Evolutionary conservation across 2,888 invertebrate genomes (phyloP).

Genomic region (Lasioglossum marginatum): DNA sequence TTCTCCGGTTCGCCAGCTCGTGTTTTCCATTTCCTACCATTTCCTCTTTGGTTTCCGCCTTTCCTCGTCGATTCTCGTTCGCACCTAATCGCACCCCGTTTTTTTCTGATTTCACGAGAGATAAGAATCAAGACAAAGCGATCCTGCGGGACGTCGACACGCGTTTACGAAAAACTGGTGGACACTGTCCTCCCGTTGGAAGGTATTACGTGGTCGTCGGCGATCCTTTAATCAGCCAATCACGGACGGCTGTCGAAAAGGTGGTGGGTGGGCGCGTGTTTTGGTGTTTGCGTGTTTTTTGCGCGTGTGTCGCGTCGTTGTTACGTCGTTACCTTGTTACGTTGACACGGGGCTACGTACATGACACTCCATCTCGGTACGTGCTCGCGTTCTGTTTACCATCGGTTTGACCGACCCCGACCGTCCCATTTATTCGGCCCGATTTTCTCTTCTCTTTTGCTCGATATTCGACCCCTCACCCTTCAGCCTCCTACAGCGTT

Average conservation of each 20-base stretch:
- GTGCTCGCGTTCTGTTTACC: constrained; percentile 41
- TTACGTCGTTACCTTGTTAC: constrained; percentile 1
- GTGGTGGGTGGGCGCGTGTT: constrained; percentile 17
- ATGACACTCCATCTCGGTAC: constrained; percentile 20
- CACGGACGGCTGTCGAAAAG: background rate
- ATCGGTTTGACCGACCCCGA: constrained; percentile 40
- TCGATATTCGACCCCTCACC: constrained; percentile 25
- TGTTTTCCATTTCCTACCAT: background rate
- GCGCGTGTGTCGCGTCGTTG: background rate
- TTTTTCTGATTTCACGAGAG: background rate
- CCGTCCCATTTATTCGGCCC: constrained; percentile 47
- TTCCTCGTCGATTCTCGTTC: background rate
- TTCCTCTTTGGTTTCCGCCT: no score
- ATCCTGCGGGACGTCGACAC: background rate
- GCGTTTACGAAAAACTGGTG: background rate
- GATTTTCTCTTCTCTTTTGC: constrained; percentile 38
- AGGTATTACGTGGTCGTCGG: background rate
- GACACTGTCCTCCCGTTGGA: background rate
- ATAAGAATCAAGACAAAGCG: background rate
- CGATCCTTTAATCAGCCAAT: constrained; percentile 30
- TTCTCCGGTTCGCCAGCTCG: background rate
- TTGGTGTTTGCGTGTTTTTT: background rate
- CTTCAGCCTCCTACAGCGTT: background rate
- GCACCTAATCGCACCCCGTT: no score
- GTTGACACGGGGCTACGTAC: constrained; percentile 1